Evolutionary conservation across 2,113 vertebrate species (phyloP).

Genomic region (Calcarius ornatus): DNA sequence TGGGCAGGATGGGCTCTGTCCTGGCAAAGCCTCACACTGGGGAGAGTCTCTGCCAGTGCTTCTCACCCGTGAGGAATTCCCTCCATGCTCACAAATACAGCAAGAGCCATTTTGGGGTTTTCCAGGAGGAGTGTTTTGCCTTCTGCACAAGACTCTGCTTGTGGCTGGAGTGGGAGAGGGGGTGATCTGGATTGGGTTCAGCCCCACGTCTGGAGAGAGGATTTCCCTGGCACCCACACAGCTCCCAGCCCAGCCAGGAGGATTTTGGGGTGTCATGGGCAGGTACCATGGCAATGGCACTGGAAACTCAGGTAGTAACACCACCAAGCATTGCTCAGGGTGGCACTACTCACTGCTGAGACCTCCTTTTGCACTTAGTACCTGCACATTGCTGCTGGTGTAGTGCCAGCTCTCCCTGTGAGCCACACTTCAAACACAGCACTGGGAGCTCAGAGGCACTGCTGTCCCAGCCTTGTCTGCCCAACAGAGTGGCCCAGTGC

Average conservation of each 20-base stretch:
- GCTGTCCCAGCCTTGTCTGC: neutral
- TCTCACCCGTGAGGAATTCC: neutral
- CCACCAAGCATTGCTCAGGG: neutral
- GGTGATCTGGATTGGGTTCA: neutral
- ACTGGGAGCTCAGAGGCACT: neutral
- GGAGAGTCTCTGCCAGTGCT: neutral
- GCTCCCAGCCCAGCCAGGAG: neutral
- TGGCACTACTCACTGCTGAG: neutral
- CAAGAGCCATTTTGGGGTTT: accelerated
- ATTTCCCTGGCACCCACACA: neutral
- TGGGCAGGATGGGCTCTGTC: neutral
- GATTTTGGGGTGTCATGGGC: neutral
- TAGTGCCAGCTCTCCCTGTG: neutral
- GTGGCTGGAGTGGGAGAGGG: neutral
- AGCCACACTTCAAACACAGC: neutral
- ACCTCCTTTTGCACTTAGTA: neutral
- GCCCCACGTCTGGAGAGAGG: neutral
- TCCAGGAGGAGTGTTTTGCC: neutral
- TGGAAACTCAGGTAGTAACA: neutral
- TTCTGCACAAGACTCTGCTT: accelerated
- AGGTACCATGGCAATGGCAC: accelerated
- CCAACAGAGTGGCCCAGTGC: neutral
- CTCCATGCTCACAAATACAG: neutral
- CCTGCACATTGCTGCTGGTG: accelerated
- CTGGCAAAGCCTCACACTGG: neutral